Evolutionary conservation across 2,797 vertebrate species (phyloP), one percentile per base, ranked within the genome.

Genomic region (Hydrocynus forskahlii): DNA sequence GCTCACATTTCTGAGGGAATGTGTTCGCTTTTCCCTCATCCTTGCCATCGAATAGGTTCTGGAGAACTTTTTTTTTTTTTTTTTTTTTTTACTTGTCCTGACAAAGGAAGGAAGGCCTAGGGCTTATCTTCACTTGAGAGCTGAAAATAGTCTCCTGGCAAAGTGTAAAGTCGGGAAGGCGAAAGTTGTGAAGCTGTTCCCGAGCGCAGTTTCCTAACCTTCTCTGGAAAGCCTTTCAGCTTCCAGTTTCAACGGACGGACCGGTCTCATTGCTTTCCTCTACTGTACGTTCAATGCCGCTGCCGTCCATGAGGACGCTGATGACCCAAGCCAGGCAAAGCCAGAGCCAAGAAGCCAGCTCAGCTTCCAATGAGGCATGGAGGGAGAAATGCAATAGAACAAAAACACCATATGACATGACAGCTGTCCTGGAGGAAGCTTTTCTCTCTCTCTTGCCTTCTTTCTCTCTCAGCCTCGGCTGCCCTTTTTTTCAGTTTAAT

Each of bases 361-460:
- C 35, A 52, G 79, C 17, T 88, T 90, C 86, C 68, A 88, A 83
- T 76, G 79, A 88, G 83, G 83, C 86, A 84, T 75, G 79, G 78
- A 87, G 71, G 73, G 43, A 81, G 63, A 83, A 84, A 83, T 85
- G 69, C 88, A 89, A 88, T 60, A 45, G 80, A 86, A 81, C 74
- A 86, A 84, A 87, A 84, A 75, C 50, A 12, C 85, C 89, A 89
- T 89, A 91, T 90, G 89, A 92, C 74, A 63, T 79, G 90, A 87
- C 90, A 92, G 88, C 89, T 92, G 91, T 86, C 85, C 66, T 75
- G 63, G 68, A 89, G 87, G 81, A 89, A 75, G 79, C 63, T 84
- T 80, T 78, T 2, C 59, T 60, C 21, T 25, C 21, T 60, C 21
- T 10, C 50, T n/a, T n/a, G n/a, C n/a, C n/a, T n/a, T n/a, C n/a